Evolutionary conservation across 2,797 vertebrate genomes (phyloP).

Genomic region (Chromis chromis): DNA sequence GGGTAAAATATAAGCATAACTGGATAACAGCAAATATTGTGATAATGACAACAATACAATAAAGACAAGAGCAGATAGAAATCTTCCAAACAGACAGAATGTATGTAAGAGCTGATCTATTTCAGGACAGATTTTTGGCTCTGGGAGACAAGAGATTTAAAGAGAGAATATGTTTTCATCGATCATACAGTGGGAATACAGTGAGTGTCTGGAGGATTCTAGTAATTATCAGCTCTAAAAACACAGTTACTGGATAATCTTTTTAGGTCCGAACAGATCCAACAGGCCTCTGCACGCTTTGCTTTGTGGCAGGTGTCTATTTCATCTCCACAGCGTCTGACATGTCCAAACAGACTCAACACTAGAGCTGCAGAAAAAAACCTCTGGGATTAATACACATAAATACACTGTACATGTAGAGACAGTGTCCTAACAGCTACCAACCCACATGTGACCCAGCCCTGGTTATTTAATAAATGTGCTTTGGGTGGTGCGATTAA

Average conservation of each 20-base stretch:
- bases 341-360: conserved; percentile 69
- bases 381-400: conserved; percentile 56
- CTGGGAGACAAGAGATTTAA: neutral
- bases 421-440: conserved; percentile 58
- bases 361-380: conserved; percentile 57
- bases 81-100: conserved; percentile 19
- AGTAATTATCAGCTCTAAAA: conserved; percentile 49
- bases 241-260: conserved; percentile 21
- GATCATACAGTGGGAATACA: neutral
- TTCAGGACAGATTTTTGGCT: neutral
- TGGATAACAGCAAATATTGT: conserved; percentile 3
- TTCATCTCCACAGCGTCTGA: conserved; percentile 60
- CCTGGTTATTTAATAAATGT: conserved; percentile 52
- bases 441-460: conserved; percentile 43
- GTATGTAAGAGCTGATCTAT: conserved; percentile 3
- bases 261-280: conserved; percentile 39
- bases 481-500: conserved; percentile 12
- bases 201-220: neutral
- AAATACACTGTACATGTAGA: conserved; percentile 30
- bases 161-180: neutral
- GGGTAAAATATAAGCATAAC: neutral
- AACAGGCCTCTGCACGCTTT: conserved; percentile 65
- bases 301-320: conserved; percentile 61
- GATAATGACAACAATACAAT: conserved; percentile 1
- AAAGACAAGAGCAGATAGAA: conserved; percentile 7